phyloP scores from a whole-genome alignment of 1,140 invertebrate genomes.

The Maconellicoccus hirsutus region DNA sequence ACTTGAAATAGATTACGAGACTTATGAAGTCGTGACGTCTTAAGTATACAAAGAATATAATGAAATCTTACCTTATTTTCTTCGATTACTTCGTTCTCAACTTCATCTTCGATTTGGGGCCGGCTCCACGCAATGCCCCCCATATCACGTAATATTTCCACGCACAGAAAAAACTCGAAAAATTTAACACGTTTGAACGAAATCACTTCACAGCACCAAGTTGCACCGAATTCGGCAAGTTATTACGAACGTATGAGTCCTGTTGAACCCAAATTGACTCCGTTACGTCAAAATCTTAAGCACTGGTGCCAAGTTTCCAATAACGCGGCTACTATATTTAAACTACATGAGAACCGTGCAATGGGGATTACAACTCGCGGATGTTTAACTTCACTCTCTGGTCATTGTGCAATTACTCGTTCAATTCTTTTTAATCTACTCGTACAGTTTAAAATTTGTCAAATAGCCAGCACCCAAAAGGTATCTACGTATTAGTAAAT shows the following conservation, averaged over 20 bases:
- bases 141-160: background rate
- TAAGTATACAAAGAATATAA: too few species aligned
- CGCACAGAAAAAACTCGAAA: background rate
- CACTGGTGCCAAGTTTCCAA: constrained; percentile 7
- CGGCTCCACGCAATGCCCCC: background rate
- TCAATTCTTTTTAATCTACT: constrained; percentile 6
- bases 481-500: too few species aligned
- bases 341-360: background rate
- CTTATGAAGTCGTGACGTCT: too few species aligned
- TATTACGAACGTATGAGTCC: background rate
- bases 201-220: background rate
- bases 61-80: too few species aligned
- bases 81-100: too few species aligned
- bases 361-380: background rate
- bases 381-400: constrained; percentile 4
- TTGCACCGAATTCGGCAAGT: background rate
- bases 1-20: too few species aligned
- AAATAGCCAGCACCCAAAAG: background rate
- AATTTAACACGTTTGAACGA: background rate
- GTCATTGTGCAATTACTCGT: constrained; percentile 1
- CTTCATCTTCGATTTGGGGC: background rate
- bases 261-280: background rate
- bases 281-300: background rate
- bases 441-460: constrained; percentile 7
- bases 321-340: constrained; percentile 3